Conservation (phyloP, 2,797 vertebrate species). For the Gadopsis bispinosus region DNA sequence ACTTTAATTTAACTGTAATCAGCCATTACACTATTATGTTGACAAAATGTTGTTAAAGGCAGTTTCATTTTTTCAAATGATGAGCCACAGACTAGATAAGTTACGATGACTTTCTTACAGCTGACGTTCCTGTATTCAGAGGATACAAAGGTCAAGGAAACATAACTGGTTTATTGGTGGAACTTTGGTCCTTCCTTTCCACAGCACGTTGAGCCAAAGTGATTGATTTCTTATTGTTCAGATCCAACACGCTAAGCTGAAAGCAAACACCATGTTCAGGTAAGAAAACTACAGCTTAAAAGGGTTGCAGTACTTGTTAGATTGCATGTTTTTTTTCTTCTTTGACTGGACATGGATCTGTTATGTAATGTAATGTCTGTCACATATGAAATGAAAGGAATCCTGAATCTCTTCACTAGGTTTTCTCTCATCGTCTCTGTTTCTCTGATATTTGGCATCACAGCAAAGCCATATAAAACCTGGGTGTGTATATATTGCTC, state of each 20-base stretch:
- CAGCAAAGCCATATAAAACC: conserved; percentile 75
- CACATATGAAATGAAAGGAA: conserved; percentile 12
- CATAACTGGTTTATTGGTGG: conserved; percentile 62
- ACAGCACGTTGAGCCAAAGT: conserved; percentile 22
- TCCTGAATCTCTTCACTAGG: conserved; percentile 59
- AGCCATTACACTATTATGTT: background rate
- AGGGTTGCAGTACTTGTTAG: background rate
- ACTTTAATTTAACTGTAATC: background rate
- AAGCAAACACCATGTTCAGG: conserved; percentile 77
- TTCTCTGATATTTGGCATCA: conserved; percentile 69
- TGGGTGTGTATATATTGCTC: conserved; percentile 72
- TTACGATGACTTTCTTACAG: conserved; percentile 2
- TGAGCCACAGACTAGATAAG: background rate
- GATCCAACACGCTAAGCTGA: conserved; percentile 17
- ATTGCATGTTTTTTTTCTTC: background rate
- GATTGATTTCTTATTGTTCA: conserved; percentile 15
- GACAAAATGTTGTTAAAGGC: background rate
- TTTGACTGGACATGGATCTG: background rate
- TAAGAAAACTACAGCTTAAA: conserved; percentile 51
- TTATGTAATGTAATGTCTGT: background rate
- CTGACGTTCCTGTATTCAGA: conserved; percentile 6
- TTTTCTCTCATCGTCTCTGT: conserved; percentile 70
- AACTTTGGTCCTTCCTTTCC: conserved; percentile 74
- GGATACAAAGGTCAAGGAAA: conserved; percentile 73
- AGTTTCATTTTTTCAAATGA: background rate